Evolutionary conservation across 2,888 invertebrate genomes (phyloP).

Genomic region (Frankliniella fusca): DNA sequence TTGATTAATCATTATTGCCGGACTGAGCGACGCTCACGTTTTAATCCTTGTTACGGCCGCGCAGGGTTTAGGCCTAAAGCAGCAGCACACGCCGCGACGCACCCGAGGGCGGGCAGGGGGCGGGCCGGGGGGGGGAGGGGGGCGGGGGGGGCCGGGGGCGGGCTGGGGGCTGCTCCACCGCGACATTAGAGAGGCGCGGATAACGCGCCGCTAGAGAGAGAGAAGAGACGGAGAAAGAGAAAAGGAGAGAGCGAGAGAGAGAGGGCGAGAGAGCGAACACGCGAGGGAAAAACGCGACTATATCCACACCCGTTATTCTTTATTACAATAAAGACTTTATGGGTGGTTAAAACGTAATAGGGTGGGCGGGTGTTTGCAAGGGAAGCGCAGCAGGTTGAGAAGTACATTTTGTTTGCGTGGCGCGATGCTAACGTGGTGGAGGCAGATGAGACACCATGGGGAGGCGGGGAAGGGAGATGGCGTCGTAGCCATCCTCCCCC

Average conservation of each 20-base stretch:
- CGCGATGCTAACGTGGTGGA: neutral
- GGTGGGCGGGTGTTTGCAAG: conserved; percentile 5
- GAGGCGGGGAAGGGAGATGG: neutral
- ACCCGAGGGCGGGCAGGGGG: neutral
- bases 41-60: conserved; percentile 8
- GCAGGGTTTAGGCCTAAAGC: neutral
- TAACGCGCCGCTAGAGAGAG: neutral
- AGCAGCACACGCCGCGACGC: neutral
- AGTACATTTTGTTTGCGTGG: conserved; percentile 18
- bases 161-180: neutral
- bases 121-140: neutral
- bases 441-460: neutral
- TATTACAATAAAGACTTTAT: conserved; percentile 27
- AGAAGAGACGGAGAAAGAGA: too few relatives aligned
- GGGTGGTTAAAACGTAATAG: conserved; percentile 22
- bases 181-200: neutral
- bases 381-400: conserved; percentile 1
- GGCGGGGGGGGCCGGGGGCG: neutral
- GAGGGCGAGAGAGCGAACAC: neutral
- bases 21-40: conserved; percentile 11
- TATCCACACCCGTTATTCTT: conserved; percentile 16
- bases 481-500: neutral
- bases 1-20: conserved; percentile 18
- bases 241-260: neutral
- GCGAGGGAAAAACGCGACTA: neutral